Percentiles rank a stretch among this genome's conserved stretches.
Evolutionary conservation across 2,888 invertebrate genomes (phyloP).

Genomic region (Margaritifera margaritifera): DNA sequence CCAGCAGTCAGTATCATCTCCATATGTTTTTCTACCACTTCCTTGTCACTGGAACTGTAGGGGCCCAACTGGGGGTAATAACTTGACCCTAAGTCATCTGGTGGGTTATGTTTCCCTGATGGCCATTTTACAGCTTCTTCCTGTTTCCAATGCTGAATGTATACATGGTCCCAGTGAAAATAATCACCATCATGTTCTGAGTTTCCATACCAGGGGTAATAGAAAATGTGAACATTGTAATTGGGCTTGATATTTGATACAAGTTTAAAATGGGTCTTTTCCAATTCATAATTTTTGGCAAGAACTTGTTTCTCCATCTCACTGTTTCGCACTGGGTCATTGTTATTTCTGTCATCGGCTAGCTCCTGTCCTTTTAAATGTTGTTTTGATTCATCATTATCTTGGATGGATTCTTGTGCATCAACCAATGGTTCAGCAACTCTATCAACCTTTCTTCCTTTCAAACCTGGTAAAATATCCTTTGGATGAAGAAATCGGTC

Average conservation of each 20-base stretch:
- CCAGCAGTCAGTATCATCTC: slow-evolving; percentile 77
- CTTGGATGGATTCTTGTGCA: slow-evolving; percentile 6
- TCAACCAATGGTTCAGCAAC: too few relatives aligned
- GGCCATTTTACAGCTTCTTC: slow-evolving; percentile 73
- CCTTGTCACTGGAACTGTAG: slow-evolving; percentile 76
- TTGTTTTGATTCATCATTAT: slow-evolving; percentile 4
- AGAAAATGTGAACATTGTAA: slow-evolving; percentile 73
- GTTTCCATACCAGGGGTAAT: slow-evolving; percentile 74
- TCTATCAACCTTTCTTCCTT: slow-evolving; percentile 5
- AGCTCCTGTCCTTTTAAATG: too few relatives aligned
- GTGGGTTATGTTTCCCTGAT: slow-evolving; percentile 75
- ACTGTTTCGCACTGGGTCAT: slow-evolving; percentile 1
- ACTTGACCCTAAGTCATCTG: slow-evolving; percentile 76
- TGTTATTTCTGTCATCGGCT: not conserved
- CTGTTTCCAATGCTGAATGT: slow-evolving; percentile 69
- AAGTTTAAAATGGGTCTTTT: not conserved
- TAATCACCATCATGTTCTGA: slow-evolving; percentile 65
- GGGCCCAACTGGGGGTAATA: slow-evolving; percentile 76
- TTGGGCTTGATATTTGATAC: slow-evolving; percentile 25
- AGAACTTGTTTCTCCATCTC: not conserved
- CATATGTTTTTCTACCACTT: slow-evolving; percentile 78
- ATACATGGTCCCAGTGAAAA: slow-evolving; percentile 73
- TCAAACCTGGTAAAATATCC: slow-evolving; percentile 24
- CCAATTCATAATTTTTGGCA: not conserved
- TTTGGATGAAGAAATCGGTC: slow-evolving; percentile 8